These are phyloP conservation scores for Chrysocyon brachyurus DNA, from an alignment of 2,797 vertebrate species.

Conservation along the genomic window DNA sequence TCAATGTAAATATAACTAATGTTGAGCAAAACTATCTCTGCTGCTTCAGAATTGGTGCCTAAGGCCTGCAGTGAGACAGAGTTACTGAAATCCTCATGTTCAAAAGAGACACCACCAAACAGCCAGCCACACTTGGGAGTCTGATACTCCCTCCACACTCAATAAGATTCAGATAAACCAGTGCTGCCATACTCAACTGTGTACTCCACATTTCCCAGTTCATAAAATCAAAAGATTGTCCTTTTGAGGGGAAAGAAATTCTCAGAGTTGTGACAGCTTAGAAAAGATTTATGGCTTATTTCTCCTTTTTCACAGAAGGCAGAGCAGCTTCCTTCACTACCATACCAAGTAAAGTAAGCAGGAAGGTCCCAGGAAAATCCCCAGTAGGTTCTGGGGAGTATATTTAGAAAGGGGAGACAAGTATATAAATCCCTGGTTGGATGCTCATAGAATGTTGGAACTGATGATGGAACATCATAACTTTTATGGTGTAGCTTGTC, in stretches of 20 bases:
- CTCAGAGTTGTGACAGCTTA: not conserved
- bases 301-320: not conserved
- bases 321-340: not conserved
- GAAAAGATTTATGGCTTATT: not conserved
- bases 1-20: not conserved
- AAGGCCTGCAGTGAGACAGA: not conserved
- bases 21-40: not conserved
- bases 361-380: not conserved
- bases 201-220: not conserved
- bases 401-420: not conserved
- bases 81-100: not conserved
- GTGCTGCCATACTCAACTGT: not conserved
- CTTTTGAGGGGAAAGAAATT: not conserved
- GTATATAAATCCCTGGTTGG: not conserved
- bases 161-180: not conserved
- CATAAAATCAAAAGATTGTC: not conserved
- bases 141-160: not conserved
- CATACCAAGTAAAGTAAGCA: not conserved
- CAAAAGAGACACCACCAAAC: not conserved
- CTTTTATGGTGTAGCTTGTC: not conserved
- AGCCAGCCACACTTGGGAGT: not conserved
- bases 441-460: not conserved
- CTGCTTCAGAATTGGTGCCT: not conserved
- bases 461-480: not conserved
- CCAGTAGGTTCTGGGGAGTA: not conserved